Evolutionary conservation across 2,888 invertebrate genomes (phyloP).

Genomic region (Drosophila subquinaria): DNA sequence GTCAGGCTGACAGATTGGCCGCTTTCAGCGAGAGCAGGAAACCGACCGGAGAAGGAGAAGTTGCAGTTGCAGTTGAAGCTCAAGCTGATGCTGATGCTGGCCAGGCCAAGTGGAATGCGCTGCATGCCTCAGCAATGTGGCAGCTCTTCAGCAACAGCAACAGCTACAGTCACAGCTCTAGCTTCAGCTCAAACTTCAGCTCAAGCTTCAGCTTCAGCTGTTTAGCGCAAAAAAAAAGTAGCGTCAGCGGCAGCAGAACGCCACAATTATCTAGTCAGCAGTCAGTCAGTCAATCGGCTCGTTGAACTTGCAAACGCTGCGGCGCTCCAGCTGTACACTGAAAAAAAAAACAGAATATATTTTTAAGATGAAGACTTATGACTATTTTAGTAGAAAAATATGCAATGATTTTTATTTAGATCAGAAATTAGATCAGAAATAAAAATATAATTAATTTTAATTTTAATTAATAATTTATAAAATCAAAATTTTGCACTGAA

Average conservation of each 20-base stretch:
- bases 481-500: no score
- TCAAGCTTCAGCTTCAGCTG: slow-evolving; percentile 61
- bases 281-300: slow-evolving; percentile 81
- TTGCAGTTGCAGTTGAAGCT: slow-evolving; percentile 2
- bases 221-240: slow-evolving; percentile 57
- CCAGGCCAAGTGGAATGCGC: slow-evolving; percentile 70
- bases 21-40: slow-evolving; percentile 73
- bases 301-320: slow-evolving; percentile 81
- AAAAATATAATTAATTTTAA: no score
- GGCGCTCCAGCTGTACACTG: slow-evolving; percentile 47
- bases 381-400: no score
- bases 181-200: slow-evolving; percentile 4
- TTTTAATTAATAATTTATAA: no score
- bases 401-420: no score
- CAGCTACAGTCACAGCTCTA: not conserved
- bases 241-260: slow-evolving; percentile 73
- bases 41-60: slow-evolving; percentile 44
- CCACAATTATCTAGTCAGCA: slow-evolving; percentile 85
- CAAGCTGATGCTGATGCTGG: slow-evolving; percentile 27
- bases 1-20: slow-evolving; percentile 83
- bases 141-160: slow-evolving; percentile 20
- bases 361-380: no score
- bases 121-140: slow-evolving; percentile 57
- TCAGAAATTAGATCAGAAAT: no score
- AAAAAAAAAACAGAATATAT: not conserved